These are phyloP conservation scores for Cavia aperea DNA, from an alignment of 2,113 vertebrate species.

Conservation along the genomic window DNA sequence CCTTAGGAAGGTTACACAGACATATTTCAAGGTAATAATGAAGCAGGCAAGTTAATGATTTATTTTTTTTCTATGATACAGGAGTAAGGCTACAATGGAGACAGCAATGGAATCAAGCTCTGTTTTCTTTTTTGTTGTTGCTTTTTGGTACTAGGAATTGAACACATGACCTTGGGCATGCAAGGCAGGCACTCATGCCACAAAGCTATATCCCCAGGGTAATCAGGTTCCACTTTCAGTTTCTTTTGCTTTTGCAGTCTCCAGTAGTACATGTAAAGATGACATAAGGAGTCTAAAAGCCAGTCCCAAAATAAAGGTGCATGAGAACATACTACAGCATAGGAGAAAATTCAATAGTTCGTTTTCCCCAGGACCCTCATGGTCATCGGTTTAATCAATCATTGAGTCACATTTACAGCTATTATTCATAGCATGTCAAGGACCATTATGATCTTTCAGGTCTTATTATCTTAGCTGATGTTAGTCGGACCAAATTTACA, in stretches of 20 bases:
- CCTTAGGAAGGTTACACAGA: neutral
- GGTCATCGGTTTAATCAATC: constrained; percentile 71
- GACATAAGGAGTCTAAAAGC: neutral
- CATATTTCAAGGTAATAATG: neutral
- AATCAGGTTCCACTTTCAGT: neutral
- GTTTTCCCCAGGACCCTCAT: constrained; percentile 62
- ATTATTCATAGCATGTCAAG: constrained; percentile 77
- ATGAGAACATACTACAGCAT: constrained; percentile 28
- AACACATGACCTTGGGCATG: too few species aligned
- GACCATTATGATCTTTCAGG: constrained; percentile 74
- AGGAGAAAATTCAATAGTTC: constrained; percentile 59
- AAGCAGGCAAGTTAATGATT: neutral
- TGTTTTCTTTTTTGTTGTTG: too few species aligned
- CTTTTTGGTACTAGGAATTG: too few species aligned
- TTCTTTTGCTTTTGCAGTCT: neutral
- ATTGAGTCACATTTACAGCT: constrained; percentile 65
- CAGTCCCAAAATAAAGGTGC: constrained; percentile 22
- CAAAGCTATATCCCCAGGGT: too few species aligned
- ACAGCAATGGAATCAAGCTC: neutral
- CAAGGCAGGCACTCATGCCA: too few species aligned
- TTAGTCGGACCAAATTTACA: constrained; percentile 77
- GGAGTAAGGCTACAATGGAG: neutral
- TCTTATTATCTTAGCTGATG: constrained; percentile 77
- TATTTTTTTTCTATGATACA: neutral
- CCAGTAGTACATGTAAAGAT: neutral